Percentiles rank a stretch among this genome's conserved stretches.
phyloP scores from a whole-genome alignment of 2,888 invertebrate genomes.

The Pediacus dermestoides region DNA sequence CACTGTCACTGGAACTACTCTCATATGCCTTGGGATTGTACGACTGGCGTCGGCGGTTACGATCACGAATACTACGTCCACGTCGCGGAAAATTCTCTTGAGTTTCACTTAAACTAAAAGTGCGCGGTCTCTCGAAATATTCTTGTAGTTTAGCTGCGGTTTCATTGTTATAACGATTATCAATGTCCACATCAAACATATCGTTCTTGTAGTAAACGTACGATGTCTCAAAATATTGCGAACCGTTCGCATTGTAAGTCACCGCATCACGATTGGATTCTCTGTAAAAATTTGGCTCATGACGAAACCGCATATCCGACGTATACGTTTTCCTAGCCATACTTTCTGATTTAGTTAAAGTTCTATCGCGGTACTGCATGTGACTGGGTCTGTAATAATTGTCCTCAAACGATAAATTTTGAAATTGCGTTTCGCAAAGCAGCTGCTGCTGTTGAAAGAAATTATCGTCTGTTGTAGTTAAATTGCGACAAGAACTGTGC shows the following conservation, averaged over 20 bases:
- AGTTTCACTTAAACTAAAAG: slow-evolving; percentile 36
- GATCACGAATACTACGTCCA: slow-evolving; percentile 54
- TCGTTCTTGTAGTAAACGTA: slow-evolving; percentile 41
- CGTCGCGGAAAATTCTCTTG: slow-evolving; percentile 41
- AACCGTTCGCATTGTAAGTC: slow-evolving; percentile 27
- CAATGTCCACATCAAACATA: slow-evolving; percentile 13
- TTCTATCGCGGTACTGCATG: slow-evolving; percentile 41
- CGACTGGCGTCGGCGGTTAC: slow-evolving; percentile 55
- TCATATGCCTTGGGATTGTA: slow-evolving; percentile 58
- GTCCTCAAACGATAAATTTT: slow-evolving; percentile 40
- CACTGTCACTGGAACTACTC: slow-evolving; percentile 54
- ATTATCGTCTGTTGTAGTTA: slow-evolving; percentile 31
- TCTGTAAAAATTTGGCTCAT: slow-evolving; percentile 24
- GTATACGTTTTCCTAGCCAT: slow-evolving; percentile 47
- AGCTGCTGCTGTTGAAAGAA: slow-evolving; percentile 21
- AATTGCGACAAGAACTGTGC: slow-evolving; percentile 45
- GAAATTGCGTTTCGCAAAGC: slow-evolving; percentile 35
- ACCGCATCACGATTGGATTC: slow-evolving; percentile 19
- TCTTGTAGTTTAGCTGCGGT: slow-evolving; percentile 12
- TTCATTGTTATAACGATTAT: slow-evolving; percentile 25
- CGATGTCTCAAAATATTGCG: slow-evolving; percentile 39
- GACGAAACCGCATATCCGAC: slow-evolving; percentile 19
- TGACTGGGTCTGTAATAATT: slow-evolving; percentile 31
- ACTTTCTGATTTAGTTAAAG: slow-evolving; percentile 48
- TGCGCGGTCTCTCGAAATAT: slow-evolving; percentile 33